phyloP scores from a whole-genome alignment of 2,888 invertebrate species.

The Petrolisthes manimaculis region DNA sequence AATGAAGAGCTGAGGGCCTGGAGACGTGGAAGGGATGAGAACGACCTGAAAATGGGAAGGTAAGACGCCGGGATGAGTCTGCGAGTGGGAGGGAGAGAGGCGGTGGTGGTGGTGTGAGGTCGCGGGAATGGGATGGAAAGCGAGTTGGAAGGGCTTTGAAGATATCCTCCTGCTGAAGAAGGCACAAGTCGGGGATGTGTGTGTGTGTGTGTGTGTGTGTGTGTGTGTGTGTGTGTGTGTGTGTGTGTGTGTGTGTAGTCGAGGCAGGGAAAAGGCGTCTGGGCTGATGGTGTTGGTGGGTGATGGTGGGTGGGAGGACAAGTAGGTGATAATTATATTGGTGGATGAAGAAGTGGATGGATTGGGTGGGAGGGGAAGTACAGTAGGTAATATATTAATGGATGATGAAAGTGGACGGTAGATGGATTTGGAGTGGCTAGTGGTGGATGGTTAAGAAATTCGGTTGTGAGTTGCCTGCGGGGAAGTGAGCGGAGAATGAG shows the following conservation, averaged over 20 bases:
- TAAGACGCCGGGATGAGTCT: not conserved
- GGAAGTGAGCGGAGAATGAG: too few species aligned
- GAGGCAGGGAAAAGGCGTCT: not conserved
- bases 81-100: not conserved
- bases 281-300: too few species aligned
- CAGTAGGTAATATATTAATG: too few species aligned
- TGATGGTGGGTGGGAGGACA: too few species aligned
- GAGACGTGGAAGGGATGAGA: not conserved
- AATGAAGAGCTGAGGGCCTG: not conserved
- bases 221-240: slow-evolving; percentile 1
- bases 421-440: too few species aligned
- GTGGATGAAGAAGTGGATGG: too few species aligned
- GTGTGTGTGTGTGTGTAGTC: not conserved
- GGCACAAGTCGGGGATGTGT: not conserved
- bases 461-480: too few species aligned
- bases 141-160: not conserved
- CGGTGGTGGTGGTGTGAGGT: not conserved
- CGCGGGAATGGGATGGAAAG: not conserved
- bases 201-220: not conserved
- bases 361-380: too few species aligned
- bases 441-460: too few species aligned
- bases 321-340: too few species aligned
- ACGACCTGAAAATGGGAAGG: not conserved
- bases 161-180: not conserved
- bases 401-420: too few species aligned